These are phyloP conservation scores for Aspidiotus destructor DNA, from an alignment of 2,888 invertebrate species.

Conservation along the genomic window DNA sequence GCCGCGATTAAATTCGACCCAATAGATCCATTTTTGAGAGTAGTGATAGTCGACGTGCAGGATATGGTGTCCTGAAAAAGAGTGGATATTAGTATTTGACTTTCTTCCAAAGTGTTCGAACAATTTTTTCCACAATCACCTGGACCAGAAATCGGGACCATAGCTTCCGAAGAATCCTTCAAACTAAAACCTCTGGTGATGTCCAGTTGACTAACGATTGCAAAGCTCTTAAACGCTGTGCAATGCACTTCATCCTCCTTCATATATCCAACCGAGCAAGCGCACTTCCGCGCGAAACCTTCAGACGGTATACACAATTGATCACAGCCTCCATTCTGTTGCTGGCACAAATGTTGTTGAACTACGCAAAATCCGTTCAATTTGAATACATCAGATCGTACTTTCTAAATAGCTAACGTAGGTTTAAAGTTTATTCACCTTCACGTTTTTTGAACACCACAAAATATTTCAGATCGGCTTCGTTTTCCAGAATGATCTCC, in stretches of 20 bases:
- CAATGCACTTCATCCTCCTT: slow-evolving; percentile 68
- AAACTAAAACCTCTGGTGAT: slow-evolving; percentile 80
- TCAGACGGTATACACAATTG: slow-evolving; percentile 86
- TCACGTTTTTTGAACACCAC: slow-evolving; percentile 79
- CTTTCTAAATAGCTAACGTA: not conserved
- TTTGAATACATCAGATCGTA: not conserved
- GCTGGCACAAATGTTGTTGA: slow-evolving; percentile 73
- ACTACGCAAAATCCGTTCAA: slow-evolving; percentile 39
- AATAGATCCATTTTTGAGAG: slow-evolving; percentile 87
- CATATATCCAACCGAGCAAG: slow-evolving; percentile 81
- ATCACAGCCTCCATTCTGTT: slow-evolving; percentile 82
- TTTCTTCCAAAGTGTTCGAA: not conserved
- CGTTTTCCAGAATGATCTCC: slow-evolving; percentile 68
- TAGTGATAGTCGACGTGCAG: slow-evolving; percentile 84
- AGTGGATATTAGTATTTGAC: not conserved
- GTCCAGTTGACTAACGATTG: slow-evolving; percentile 83
- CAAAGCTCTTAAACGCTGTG: slow-evolving; percentile 75
- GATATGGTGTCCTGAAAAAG: slow-evolving; percentile 65
- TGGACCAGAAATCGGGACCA: slow-evolving; percentile 81
- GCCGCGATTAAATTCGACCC: slow-evolving; percentile 87
- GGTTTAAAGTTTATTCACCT: slow-evolving; percentile 39
- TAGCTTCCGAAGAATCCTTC: slow-evolving; percentile 77
- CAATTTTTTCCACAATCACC: slow-evolving; percentile 39
- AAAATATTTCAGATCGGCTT: slow-evolving; percentile 75
- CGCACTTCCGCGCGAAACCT: slow-evolving; percentile 66